Percentiles rank a stretch among this genome's conserved stretches.
These are phyloP conservation scores for Ondatra zibethicus DNA, from an alignment of 2,113 vertebrate genomes.

Conservation along the genomic window DNA sequence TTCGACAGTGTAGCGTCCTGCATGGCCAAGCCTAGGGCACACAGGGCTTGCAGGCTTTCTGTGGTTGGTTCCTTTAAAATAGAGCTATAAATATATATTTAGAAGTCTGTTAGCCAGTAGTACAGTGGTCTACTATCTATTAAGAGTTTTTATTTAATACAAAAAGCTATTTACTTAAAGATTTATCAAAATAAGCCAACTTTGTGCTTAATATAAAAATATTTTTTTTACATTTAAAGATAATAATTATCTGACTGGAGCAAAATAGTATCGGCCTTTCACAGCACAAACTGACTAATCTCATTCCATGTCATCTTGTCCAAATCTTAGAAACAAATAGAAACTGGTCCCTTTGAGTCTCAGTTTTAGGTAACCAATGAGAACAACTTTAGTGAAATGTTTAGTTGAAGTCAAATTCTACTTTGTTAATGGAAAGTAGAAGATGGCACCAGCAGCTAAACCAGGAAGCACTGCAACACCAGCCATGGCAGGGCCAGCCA, in stretches of 20 bases:
- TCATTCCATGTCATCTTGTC: neutral
- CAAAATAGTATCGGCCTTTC: neutral
- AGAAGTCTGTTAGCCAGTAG: neutral
- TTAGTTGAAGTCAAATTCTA: neutral
- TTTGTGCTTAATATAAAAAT: slow-evolving; percentile 20
- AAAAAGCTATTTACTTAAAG: slow-evolving; percentile 33
- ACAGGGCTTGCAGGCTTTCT: slow-evolving; percentile 94
- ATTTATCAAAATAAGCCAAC: slow-evolving; percentile 23
- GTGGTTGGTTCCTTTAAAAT: slow-evolving; percentile 92
- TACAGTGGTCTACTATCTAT: neutral
- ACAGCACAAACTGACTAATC: neutral
- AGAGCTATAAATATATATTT: slow-evolving; percentile 87
- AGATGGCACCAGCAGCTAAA: neutral
- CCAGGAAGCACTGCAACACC: neutral
- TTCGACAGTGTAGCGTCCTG: slow-evolving; percentile 92
- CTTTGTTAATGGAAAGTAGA: neutral
- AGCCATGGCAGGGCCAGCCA: neutral
- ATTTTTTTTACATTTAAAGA: slow-evolving; percentile 7
- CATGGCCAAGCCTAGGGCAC: slow-evolving; percentile 93
- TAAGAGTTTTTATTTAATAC: neutral
- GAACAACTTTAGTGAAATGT: neutral
- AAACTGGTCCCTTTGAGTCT: neutral
- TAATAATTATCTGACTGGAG: slow-evolving; percentile 44
- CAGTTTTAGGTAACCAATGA: neutral
- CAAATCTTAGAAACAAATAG: slow-evolving; percentile 16